Evolutionary conservation across 2,113 vertebrate genomes (phyloP).

Genomic region (Oryzias javanicus): DNA sequence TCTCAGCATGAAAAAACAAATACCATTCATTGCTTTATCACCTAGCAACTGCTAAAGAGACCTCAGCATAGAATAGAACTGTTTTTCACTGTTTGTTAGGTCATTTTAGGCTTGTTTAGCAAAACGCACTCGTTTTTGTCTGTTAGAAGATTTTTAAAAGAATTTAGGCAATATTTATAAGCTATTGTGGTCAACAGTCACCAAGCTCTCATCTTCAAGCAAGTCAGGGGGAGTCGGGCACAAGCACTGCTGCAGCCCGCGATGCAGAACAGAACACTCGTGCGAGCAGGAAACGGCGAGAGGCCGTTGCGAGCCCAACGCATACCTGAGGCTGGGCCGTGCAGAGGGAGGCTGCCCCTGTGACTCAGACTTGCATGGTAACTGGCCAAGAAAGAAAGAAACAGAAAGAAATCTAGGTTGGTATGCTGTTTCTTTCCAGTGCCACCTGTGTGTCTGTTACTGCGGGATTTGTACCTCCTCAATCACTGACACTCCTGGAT

Average conservation of each 20-base stretch:
- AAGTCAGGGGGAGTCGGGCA: conserved; percentile 15
- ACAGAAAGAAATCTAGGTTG: conserved; percentile 50
- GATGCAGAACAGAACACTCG: conserved; percentile 23
- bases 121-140: too few relatives aligned
- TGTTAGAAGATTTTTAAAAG: too few relatives aligned
- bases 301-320: conserved; percentile 24
- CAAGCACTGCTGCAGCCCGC: conserved; percentile 48
- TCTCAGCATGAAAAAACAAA: too few relatives aligned
- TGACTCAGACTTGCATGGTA: conserved; percentile 41
- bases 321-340: conserved; percentile 38
- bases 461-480: conserved; percentile 80
- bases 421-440: conserved; percentile 68
- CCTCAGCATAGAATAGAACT: background rate
- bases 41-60: too few relatives aligned
- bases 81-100: conserved; percentile 1
- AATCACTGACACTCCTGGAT: conserved; percentile 82
- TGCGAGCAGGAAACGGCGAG: conserved; percentile 2
- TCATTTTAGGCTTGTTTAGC: background rate
- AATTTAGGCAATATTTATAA: too few relatives aligned
- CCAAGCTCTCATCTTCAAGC: background rate
- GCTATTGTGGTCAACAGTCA: too few relatives aligned
- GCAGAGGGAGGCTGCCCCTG: conserved; percentile 29
- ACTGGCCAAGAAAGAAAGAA: conserved; percentile 37
- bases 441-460: conserved; percentile 79
- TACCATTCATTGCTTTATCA: too few relatives aligned